Evolutionary conservation across 2,797 vertebrate species (phyloP).

Genomic region (Sciurus carolinensis): DNA sequence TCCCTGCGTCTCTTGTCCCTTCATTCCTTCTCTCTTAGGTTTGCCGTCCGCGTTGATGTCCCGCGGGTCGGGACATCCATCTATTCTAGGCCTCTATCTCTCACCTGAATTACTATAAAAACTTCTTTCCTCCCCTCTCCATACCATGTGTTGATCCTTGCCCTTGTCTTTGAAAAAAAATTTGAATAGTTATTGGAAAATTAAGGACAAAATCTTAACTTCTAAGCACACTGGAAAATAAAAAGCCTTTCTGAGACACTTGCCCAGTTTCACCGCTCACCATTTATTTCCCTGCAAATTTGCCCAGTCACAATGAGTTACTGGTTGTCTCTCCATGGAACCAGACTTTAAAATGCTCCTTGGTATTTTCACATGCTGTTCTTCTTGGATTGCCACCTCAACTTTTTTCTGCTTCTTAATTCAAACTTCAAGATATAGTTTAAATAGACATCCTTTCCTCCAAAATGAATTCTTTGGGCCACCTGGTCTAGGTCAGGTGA

Average conservation of each 20-base stretch:
- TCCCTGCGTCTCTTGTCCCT: no score
- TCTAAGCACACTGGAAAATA: not conserved
- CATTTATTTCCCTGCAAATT: not conserved
- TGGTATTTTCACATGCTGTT: not conserved
- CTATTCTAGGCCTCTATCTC: not conserved
- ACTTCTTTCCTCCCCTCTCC: not conserved
- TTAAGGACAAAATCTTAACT: not conserved
- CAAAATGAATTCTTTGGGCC: not conserved
- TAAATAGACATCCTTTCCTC: not conserved
- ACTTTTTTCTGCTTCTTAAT: not conserved
- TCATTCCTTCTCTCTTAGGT: no score
- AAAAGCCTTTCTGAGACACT: not conserved
- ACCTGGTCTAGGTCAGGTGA: not conserved
- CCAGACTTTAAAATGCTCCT: not conserved
- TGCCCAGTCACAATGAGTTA: not conserved
- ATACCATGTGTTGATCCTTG: not conserved
- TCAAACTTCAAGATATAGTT: not conserved
- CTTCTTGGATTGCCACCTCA: not conserved
- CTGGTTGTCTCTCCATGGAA: not conserved
- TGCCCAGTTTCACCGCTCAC: not conserved
- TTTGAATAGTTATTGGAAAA: not conserved
- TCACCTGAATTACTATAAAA: not conserved
- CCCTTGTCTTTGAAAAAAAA: not conserved
- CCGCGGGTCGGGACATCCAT: no score
- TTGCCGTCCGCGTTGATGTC: no score